These are phyloP conservation scores for Heliconius charithonia DNA, from an alignment of 2,888 invertebrate genomes.

Conservation along the genomic window DNA sequence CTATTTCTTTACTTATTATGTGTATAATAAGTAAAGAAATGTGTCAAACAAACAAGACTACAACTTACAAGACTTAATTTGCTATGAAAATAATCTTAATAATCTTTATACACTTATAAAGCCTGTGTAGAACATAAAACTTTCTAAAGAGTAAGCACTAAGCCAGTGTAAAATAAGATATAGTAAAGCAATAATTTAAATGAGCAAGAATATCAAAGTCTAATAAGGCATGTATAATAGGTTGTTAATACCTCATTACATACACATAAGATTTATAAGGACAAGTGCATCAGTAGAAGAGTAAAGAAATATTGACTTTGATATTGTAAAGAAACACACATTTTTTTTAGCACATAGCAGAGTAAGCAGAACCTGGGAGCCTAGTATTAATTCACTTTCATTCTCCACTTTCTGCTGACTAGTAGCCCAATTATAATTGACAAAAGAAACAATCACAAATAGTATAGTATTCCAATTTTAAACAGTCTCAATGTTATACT, in stretches of 20 bases:
- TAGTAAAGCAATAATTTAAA: slow-evolving; percentile 2
- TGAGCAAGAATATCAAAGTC: slow-evolving; percentile 5
- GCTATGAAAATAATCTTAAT: background rate
- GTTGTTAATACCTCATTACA: too few relatives aligned
- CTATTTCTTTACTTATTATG: too few relatives aligned
- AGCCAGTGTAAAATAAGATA: slow-evolving; percentile 18
- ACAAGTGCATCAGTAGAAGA: background rate
- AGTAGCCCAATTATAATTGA: too few relatives aligned
- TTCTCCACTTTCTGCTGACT: too few relatives aligned
- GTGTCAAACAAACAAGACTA: background rate
- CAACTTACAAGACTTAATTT: slow-evolving; percentile 7
- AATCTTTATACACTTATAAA: background rate
- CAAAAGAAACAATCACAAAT: too few relatives aligned
- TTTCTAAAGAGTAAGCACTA: slow-evolving; percentile 8
- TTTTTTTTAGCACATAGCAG: too few relatives aligned
- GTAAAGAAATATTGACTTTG: background rate
- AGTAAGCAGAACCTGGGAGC: too few relatives aligned
- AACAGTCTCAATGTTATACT: too few relatives aligned
- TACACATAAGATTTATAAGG: too few relatives aligned
- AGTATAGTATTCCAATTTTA: too few relatives aligned
- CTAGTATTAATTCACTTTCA: too few relatives aligned
- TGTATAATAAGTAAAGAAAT: too few relatives aligned
- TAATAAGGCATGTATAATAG: slow-evolving; percentile 7
- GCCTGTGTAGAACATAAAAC: background rate
- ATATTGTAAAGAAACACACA: background rate